These are phyloP conservation scores for Coregonus suidteri DNA, from an alignment of 2,797 vertebrate species.

Conservation along the genomic window DNA sequence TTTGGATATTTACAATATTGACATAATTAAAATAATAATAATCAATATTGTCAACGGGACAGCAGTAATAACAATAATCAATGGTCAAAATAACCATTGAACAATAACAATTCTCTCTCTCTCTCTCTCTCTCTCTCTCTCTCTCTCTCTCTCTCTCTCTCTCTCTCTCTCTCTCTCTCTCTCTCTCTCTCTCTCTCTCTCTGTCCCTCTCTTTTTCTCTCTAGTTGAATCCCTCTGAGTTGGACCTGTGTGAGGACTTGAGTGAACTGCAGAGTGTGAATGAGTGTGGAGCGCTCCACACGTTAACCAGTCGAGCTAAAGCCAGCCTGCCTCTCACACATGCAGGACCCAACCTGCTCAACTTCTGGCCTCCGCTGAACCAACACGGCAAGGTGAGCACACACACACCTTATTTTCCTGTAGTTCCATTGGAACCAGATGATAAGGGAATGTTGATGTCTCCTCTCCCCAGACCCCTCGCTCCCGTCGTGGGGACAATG, in stretches of 20 bases:
- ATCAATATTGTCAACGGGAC: no score
- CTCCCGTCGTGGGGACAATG: slow-evolving; percentile 64
- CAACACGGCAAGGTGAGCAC: slow-evolving; percentile 44
- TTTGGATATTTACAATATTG: no score
- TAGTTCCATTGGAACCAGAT: not conserved
- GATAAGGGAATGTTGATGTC: not conserved
- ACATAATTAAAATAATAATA: no score
- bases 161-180: not conserved
- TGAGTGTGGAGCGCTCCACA: slow-evolving; percentile 82
- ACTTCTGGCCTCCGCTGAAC: slow-evolving; percentile 70
- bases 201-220: not conserved
- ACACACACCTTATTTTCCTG: not conserved
- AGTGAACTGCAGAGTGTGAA: slow-evolving; percentile 84
- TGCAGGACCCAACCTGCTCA: slow-evolving; percentile 80
- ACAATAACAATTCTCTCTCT: not conserved
- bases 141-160: not conserved
- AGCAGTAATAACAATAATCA: no score
- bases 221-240: slow-evolving; percentile 84
- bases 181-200: not conserved
- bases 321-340: slow-evolving; percentile 78
- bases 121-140: no score
- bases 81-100: no score
- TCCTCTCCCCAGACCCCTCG: slow-evolving; percentile 57
- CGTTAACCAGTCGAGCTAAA: slow-evolving; percentile 75
- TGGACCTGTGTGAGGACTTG: slow-evolving; percentile 85